Evolutionary conservation across 2,888 invertebrate genomes (phyloP).

Genomic region (Eueremaeus valkanovi): DNA sequence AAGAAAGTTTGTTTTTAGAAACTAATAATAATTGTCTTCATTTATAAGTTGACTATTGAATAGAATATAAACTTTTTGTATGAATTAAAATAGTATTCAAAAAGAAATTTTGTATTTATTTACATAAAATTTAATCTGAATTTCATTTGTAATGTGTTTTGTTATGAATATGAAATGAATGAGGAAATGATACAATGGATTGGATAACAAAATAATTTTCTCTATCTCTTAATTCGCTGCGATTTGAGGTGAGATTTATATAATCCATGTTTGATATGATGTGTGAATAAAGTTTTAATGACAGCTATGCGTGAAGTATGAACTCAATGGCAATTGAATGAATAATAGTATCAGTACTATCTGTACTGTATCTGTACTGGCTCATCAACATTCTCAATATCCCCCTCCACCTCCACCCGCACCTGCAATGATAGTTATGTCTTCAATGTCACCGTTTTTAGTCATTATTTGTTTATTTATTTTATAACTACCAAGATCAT

Average conservation of each 20-base stretch:
- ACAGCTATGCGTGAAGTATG: not conserved
- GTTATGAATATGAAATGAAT: not conserved
- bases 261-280: too few species aligned
- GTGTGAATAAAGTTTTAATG: not conserved
- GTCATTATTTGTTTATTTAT: not conserved
- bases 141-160: too few species aligned
- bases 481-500: constrained; percentile 5
- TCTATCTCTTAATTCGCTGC: not conserved
- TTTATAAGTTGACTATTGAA: too few species aligned
- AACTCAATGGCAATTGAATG: not conserved
- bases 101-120: too few species aligned
- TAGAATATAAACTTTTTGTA: too few species aligned
- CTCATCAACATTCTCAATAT: too few species aligned
- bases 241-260: not conserved
- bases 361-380: too few species aligned
- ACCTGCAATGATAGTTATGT: constrained; percentile 21
- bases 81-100: too few species aligned
- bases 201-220: not conserved
- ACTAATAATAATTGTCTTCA: too few species aligned
- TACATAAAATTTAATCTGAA: too few species aligned
- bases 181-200: constrained; percentile 2
- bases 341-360: too few species aligned
- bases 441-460: constrained; percentile 2
- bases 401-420: not conserved
- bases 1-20: too few species aligned